phyloP scores from a whole-genome alignment of 2,888 invertebrate species.

The Leistus spinibarbis region DNA sequence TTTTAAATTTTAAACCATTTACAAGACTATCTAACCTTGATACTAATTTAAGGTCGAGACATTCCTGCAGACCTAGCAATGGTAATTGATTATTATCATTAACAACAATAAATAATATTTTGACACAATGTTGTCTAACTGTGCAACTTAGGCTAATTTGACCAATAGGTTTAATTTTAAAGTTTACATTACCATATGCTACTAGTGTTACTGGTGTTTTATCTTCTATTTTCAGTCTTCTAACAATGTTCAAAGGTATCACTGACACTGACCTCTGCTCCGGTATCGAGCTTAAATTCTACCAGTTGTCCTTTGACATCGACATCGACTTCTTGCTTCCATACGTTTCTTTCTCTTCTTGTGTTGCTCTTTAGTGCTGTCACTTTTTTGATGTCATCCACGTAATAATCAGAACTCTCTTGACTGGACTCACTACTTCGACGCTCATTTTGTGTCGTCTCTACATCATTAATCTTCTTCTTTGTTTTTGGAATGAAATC shows the following conservation, averaged over 20 bases:
- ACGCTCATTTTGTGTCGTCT: no score
- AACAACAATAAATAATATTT: no score
- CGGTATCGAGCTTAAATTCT: slow-evolving; percentile 34
- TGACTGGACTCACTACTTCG: not conserved
- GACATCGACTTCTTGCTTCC: slow-evolving; percentile 9
- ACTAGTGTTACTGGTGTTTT: slow-evolving; percentile 4
- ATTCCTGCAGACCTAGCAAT: no score
- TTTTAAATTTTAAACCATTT: no score
- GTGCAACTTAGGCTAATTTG: no score
- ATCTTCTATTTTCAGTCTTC: slow-evolving; percentile 5
- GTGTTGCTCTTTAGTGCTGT: not conserved
- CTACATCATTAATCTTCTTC: no score
- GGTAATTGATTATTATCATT: no score
- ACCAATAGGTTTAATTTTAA: no score
- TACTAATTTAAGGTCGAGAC: no score
- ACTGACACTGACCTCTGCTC: slow-evolving; percentile 35
- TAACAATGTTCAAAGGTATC: not conserved
- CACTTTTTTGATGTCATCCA: slow-evolving; percentile 1
- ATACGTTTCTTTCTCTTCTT: not conserved
- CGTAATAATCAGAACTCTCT: slow-evolving; percentile 7
- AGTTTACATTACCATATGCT: slow-evolving; percentile 8
- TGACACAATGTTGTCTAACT: no score
- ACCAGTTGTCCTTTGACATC: slow-evolving; percentile 10
- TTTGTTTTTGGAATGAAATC: no score
- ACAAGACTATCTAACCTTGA: no score